A percentile compares a stretch with the other conserved stretches of the same genome.
These are phyloP conservation scores for Embiotoca jacksoni DNA, from an alignment of 2,113 vertebrate species.

Conservation along the genomic window DNA sequence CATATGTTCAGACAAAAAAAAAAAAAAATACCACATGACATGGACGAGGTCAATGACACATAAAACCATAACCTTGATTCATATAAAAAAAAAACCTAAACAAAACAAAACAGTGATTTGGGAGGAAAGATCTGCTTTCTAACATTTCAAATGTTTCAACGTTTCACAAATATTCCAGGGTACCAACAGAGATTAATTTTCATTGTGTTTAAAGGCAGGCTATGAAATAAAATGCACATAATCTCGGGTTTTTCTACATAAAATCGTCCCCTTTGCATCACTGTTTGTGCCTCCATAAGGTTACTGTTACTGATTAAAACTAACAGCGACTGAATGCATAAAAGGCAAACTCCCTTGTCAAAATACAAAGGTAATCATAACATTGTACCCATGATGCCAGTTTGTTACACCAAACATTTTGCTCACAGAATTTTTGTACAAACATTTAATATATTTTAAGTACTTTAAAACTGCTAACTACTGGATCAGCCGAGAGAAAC, in stretches of 20 bases:
- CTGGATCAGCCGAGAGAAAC: slow-evolving; percentile 19
- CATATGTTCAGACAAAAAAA: slow-evolving; percentile 36
- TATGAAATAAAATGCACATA: slow-evolving; percentile 34
- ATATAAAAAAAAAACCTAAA: slow-evolving; percentile 44
- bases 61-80: slow-evolving; percentile 28
- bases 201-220: slow-evolving; percentile 8
- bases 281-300: slow-evolving; percentile 21
- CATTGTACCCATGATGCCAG: slow-evolving; percentile 38
- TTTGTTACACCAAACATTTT: slow-evolving; percentile 33
- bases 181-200: slow-evolving; percentile 19
- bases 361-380: slow-evolving; percentile 50
- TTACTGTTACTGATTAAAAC: slow-evolving; percentile 35
- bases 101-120: no score
- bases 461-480: slow-evolving; percentile 8
- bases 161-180: slow-evolving; percentile 39
- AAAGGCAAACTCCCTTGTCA: slow-evolving; percentile 53
- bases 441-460: slow-evolving; percentile 27
- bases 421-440: slow-evolving; percentile 10
- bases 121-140: slow-evolving; percentile 6
- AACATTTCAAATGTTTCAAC: slow-evolving; percentile 25
- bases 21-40: slow-evolving; percentile 11
- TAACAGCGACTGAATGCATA: slow-evolving; percentile 54
- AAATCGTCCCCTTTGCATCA: slow-evolving; percentile 31
- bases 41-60: neutral
- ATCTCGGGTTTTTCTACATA: slow-evolving; percentile 7